Evolutionary conservation across 2,113 vertebrate genomes (phyloP).

Genomic region (Pteronura brasiliensis): DNA sequence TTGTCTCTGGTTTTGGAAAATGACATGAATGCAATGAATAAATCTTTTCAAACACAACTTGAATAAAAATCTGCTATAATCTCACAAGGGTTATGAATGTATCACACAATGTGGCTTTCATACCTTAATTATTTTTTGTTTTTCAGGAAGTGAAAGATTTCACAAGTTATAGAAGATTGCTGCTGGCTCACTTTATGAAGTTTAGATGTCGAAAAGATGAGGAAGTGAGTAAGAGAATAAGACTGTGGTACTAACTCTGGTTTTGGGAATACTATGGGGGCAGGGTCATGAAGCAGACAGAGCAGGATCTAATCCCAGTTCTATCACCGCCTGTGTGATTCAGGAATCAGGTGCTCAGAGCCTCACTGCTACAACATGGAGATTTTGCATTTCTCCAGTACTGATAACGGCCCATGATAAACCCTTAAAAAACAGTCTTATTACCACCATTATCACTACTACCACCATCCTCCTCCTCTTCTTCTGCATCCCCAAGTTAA

Average conservation of each 20-base stretch:
- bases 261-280: background rate
- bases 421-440: background rate
- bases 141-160: background rate
- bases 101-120: background rate
- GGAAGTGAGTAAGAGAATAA: background rate
- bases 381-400: background rate
- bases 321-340: background rate
- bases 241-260: background rate
- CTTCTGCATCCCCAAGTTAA: background rate
- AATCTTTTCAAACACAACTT: background rate
- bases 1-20: background rate
- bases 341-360: background rate
- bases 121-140: background rate
- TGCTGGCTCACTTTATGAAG: background rate
- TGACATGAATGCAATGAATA: background rate
- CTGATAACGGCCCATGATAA: background rate
- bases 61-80: constrained; percentile 25
- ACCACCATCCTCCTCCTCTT: background rate
- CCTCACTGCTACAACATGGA: background rate
- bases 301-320: background rate
- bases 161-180: background rate
- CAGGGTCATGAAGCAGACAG: background rate
- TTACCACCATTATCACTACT: background rate
- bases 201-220: background rate
- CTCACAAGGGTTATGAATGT: background rate